phyloP scores from a whole-genome alignment of 1,140 invertebrate species.

The Bombus terrestris region DNA sequence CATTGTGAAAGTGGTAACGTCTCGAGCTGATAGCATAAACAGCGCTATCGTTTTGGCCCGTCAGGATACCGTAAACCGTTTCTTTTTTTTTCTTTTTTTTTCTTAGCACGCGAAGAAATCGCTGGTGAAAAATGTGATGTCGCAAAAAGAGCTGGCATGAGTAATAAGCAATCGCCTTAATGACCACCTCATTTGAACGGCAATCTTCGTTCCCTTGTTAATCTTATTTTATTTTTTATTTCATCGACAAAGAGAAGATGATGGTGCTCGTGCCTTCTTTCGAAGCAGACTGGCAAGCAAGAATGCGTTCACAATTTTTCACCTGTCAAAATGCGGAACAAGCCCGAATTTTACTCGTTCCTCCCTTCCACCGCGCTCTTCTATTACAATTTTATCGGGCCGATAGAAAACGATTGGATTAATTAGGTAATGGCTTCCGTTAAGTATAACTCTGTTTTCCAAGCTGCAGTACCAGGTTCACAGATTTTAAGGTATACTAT shows the following conservation, averaged over 20 bases:
- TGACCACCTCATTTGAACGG: constrained; percentile 32
- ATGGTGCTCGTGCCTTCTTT: constrained; percentile 22
- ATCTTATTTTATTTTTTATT: not conserved
- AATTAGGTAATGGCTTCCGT: not conserved
- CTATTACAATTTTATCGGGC: not conserved
- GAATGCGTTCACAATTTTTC: constrained; percentile 53
- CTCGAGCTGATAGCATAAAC: not conserved
- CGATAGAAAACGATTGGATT: not conserved
- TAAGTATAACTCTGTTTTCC: not conserved
- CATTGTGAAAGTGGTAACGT: constrained; percentile 4
- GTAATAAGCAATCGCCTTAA: constrained; percentile 50
- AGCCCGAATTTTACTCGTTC: constrained; percentile 15
- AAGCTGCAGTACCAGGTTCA: not conserved
- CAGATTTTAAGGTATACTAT: not conserved
- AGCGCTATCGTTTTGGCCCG: not conserved
- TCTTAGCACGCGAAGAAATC: not conserved
- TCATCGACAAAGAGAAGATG: not conserved
- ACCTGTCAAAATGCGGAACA: constrained; percentile 52
- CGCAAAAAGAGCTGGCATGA: constrained; percentile 41
- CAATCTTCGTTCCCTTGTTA: not conserved
- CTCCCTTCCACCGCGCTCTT: not conserved
- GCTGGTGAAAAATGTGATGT: constrained; percentile 33
- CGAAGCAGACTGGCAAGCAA: not conserved
- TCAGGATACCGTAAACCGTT: constrained; percentile 26
- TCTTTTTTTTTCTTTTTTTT: not conserved